Conservation (phyloP, 2,888 invertebrate genomes). For the Thymelicus lineola region DNA sequence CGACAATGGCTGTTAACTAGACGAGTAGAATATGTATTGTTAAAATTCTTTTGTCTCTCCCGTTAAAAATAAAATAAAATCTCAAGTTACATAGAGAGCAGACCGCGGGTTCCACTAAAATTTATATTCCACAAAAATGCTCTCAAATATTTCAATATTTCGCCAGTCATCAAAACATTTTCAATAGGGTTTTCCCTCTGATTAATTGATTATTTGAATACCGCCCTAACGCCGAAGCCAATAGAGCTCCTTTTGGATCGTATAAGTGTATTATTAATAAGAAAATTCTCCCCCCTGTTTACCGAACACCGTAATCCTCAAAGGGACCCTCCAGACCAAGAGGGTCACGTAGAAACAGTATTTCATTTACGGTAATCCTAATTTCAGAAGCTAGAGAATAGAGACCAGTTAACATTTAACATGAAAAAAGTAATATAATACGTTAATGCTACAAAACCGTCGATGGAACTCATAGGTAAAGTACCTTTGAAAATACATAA, state of each 20-base stretch:
- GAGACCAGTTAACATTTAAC: background rate
- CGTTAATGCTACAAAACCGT: background rate
- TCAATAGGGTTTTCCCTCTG: slow-evolving; percentile 57
- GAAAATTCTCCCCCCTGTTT: slow-evolving; percentile 63
- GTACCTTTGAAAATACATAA: slow-evolving; percentile 3
- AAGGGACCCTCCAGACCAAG: slow-evolving; percentile 47
- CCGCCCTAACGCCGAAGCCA: slow-evolving; percentile 38
- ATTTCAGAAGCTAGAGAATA: slow-evolving; percentile 6
- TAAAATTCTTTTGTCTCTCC: slow-evolving; percentile 12
- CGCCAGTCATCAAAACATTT: slow-evolving; percentile 70
- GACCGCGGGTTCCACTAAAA: slow-evolving; percentile 8
- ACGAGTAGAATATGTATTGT: slow-evolving; percentile 3
- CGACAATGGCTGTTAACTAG: background rate
- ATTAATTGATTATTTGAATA: slow-evolving; percentile 43
- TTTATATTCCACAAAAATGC: slow-evolving; percentile 29
- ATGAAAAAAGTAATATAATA: background rate
- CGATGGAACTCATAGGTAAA: background rate
- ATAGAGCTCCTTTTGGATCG: slow-evolving; percentile 47
- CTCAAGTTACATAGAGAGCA: background rate
- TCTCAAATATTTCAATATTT: slow-evolving; percentile 54
- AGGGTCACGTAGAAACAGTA: slow-evolving; percentile 50
- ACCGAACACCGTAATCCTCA: slow-evolving; percentile 55
- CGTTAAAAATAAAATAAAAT: slow-evolving; percentile 16
- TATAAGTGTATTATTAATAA: slow-evolving; percentile 45
- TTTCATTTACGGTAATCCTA: slow-evolving; percentile 44